Evolutionary conservation across 2,888 invertebrate genomes (phyloP).

Genomic region (Drosophila austrosaltans): DNA sequence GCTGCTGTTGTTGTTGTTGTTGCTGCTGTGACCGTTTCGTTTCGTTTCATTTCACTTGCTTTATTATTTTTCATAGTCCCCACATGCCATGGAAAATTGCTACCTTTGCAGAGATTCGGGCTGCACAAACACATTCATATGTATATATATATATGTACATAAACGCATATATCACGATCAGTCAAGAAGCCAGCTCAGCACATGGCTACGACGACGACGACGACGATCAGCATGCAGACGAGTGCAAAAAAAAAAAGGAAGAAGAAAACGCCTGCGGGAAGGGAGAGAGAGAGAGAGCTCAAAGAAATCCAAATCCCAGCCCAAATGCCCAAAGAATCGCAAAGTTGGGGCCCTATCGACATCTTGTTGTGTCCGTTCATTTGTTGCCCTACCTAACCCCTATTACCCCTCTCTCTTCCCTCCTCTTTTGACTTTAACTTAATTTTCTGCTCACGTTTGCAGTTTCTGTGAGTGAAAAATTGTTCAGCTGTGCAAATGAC

Average conservation of each 20-base stretch:
- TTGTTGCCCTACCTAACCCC: background rate
- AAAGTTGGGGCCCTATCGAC: slow-evolving; percentile 30
- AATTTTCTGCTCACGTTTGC: slow-evolving; percentile 81
- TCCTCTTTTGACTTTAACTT: slow-evolving; percentile 52
- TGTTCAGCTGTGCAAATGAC: slow-evolving; percentile 75
- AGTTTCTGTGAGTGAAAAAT: slow-evolving; percentile 71
- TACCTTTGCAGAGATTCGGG: slow-evolving; percentile 72
- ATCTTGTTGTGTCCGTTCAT: slow-evolving; percentile 9
- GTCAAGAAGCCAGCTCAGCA: slow-evolving; percentile 69
- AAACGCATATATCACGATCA: slow-evolving; percentile 74
- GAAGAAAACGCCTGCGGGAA: slow-evolving; percentile 39
- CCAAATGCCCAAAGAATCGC: slow-evolving; percentile 34
- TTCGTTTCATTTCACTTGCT: slow-evolving; percentile 72
- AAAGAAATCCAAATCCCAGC: slow-evolving; percentile 57
- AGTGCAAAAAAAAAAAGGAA: slow-evolving; percentile 50
- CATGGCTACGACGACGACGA: slow-evolving; percentile 48
- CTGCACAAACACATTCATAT: background rate
- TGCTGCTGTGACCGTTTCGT: slow-evolving; percentile 52
- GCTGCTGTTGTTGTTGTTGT: slow-evolving; percentile 36
- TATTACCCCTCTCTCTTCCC: background rate
- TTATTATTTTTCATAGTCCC: slow-evolving; percentile 67
- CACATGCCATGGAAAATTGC: slow-evolving; percentile 75
- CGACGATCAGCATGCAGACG: slow-evolving; percentile 57
- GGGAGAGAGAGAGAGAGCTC: slow-evolving; percentile 50
- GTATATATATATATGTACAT: slow-evolving; percentile 1